Evolutionary conservation across 2,797 vertebrate genomes (phyloP), one percentile per base, ranked within the genome.

Genomic region (Tauraco hartlaubi): DNA sequence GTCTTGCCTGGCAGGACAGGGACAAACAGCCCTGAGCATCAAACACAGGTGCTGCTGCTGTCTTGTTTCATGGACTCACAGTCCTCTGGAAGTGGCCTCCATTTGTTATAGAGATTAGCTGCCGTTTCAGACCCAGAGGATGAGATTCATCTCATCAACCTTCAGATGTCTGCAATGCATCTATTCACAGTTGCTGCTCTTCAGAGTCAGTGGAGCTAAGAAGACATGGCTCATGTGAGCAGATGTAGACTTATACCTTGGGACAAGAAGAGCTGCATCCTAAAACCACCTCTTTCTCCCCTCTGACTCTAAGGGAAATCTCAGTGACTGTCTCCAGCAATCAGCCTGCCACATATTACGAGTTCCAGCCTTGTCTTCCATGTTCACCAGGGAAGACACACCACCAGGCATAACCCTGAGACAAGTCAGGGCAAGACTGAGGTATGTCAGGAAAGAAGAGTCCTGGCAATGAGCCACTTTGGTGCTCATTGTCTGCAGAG

Each of bases 31-130:
- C 23, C 41, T 31, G 56, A 58, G 10, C 28, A 39, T 17, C 73
- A 43, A 61, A 73, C 8, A 3, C 1, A 11, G 0, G 0, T 68
- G 17, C 15, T 52, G 33, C 48, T 68, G n/a, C 12, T 52, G 12
- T 4, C 15, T 16, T 13, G 9, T 41, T 23, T 1, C 1, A 12
- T 21, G 17, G 15, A 52, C 37, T 52, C 56, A 23, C 11, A 15
- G 44, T 5, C 49, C 20, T 59, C 52, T 17, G 41, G 46, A 84
- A 41, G 9, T 12, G 23, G 10, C 26, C 28, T 35, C 11, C 2
- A 11, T 51, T 59, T 39, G 2, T 16, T 13, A 6, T 0, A 56
- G 46, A 44, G 29, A 8, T 15, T 49, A 77, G 52, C 39, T 29
- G 52, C 52, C 3, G 0, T 7, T 46, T 6, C 28, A 49, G 44